Conservation (phyloP, 2,888 invertebrate species). For the Alcis repandata region DNA sequence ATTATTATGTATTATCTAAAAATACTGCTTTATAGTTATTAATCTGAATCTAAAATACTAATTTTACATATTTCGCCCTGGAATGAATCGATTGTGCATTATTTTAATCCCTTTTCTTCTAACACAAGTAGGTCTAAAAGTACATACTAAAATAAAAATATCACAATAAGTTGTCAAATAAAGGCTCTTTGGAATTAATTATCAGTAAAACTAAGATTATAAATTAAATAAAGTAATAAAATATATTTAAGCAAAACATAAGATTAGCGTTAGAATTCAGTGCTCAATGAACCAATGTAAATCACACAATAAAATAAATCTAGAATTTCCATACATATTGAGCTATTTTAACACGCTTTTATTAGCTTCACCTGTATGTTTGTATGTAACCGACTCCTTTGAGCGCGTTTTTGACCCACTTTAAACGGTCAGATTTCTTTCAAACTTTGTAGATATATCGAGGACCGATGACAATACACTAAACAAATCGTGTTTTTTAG, state of each 20-base stretch:
- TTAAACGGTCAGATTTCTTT: too few species aligned
- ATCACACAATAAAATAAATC: background rate
- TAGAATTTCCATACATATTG: background rate
- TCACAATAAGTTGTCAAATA: constrained; percentile 64
- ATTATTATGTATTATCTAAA: constrained; percentile 36
- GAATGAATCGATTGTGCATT: constrained; percentile 38
- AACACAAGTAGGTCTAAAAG: constrained; percentile 50
- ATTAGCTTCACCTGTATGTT: too few species aligned
- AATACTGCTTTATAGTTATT: constrained; percentile 35
- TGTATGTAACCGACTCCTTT: too few species aligned
- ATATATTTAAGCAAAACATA: constrained; percentile 10
- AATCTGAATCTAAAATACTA: constrained; percentile 24
- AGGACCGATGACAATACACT: too few species aligned
- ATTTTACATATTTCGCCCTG: constrained; percentile 17
- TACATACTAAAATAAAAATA: constrained; percentile 58
- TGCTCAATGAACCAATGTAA: background rate
- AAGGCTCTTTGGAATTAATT: constrained; percentile 65
- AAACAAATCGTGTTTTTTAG: too few species aligned
- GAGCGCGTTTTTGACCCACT: too few species aligned
- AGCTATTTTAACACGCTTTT: too few species aligned
- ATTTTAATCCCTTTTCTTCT: constrained; percentile 39
- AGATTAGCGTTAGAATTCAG: background rate
- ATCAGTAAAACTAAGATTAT: constrained; percentile 20
- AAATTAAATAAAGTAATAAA: constrained; percentile 14
- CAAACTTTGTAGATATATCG: too few species aligned